phyloP scores from a whole-genome alignment of 2,797 vertebrate genomes.

The Spheniscus humboldti region DNA sequence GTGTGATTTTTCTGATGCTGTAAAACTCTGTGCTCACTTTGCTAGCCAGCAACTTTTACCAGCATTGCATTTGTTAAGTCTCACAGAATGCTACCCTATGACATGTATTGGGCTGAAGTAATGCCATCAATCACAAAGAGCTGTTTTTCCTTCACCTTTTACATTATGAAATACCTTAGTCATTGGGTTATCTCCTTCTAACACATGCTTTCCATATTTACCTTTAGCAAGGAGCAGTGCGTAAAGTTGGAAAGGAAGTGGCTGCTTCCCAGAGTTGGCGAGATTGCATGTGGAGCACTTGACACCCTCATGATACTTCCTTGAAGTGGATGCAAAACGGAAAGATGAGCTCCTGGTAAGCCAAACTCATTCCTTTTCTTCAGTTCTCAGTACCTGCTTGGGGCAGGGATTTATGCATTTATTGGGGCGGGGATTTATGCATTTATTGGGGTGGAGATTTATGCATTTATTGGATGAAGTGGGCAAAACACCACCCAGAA shows the following conservation, averaged over 20 bases:
- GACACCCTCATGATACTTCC: conserved; percentile 7
- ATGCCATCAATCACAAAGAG: neutral
- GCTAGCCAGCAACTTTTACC: neutral
- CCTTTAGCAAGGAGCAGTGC: neutral
- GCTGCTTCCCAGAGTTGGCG: neutral
- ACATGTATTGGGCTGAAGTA: neutral
- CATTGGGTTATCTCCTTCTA: neutral
- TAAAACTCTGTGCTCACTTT: neutral
- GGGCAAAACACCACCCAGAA: neutral
- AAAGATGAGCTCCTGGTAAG: conserved; percentile 1
- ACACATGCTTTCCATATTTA: neutral
- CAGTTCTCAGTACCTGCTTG: neutral
- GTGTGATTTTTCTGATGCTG: neutral
- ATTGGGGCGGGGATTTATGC: neutral
- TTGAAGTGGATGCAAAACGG: neutral
- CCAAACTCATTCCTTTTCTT: neutral
- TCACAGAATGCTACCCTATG: neutral
- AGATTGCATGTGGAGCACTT: neutral
- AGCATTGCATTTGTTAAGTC: fast-evolving
- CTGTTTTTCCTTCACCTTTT: neutral
- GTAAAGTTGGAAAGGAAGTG: conserved; percentile 12
- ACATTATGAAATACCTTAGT: neutral
- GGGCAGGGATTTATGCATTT: neutral
- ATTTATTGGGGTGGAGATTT: neutral
- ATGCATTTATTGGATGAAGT: neutral